These are phyloP conservation scores for Sylvia atricapilla DNA, from an alignment of 2,113 vertebrate genomes.

Conservation along the genomic window DNA sequence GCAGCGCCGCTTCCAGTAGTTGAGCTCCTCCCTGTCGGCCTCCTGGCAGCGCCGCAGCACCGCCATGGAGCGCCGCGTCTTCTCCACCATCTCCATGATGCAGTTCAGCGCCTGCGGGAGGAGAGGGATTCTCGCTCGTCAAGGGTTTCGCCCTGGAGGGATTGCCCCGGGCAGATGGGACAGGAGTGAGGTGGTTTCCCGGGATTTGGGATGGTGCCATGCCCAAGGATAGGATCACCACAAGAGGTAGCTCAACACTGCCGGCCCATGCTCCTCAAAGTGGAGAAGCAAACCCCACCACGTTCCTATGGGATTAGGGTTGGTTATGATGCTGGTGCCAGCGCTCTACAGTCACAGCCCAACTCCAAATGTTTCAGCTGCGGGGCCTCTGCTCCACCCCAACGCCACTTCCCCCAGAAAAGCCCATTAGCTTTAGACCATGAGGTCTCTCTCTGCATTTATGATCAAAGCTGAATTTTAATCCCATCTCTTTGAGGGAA, in stretches of 20 bases:
- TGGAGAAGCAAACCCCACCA: background rate
- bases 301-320: accelerated
- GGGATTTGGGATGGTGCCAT: background rate
- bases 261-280: background rate
- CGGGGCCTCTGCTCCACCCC: accelerated
- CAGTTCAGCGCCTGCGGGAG: conserved; percentile 88
- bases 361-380: background rate
- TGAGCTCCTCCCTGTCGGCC: conserved; percentile 92
- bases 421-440: background rate
- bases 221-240: background rate
- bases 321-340: background rate
- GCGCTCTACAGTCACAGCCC: background rate
- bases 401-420: background rate
- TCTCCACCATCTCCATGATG: conserved; percentile 99
- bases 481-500: background rate
- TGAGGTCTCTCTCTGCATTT: background rate
- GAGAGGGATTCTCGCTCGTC: accelerated
- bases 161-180: background rate
- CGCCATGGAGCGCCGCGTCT: conserved; percentile 91
- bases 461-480: background rate
- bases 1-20: conserved; percentile 92
- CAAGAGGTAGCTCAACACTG: background rate
- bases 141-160: accelerated
- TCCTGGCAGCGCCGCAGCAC: conserved; percentile 96
- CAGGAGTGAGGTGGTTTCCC: accelerated